Evolutionary conservation across 2,888 invertebrate species (phyloP), one percentile per base, ranked within the genome.

Genomic region (Nomada ferruginata): DNA sequence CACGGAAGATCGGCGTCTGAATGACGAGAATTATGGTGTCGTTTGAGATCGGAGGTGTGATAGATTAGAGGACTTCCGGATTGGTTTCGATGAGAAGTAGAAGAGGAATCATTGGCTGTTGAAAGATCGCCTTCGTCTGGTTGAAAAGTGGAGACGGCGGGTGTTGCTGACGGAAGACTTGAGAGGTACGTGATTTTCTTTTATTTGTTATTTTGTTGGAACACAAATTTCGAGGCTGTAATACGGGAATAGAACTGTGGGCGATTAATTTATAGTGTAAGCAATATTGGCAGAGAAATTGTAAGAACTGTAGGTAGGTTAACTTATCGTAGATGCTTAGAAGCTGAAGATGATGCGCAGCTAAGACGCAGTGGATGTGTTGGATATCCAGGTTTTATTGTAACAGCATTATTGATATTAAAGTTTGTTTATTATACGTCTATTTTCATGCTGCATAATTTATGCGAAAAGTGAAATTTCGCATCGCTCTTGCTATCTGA

Each of bases 161-260:
- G 11, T 47, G 47, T 15, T 47, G 47, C 47, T 47, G 47, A 47
- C 47, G 47, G 47, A 15, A 76, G 82, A 79, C 70, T 88, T 84
- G 82, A 85, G 83, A 88, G 88, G 88, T 88, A 88, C 15, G 84
- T 70, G 36, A 23, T 9, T 26, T 36, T 13, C 29, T 55, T 13
- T 36, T 52, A 2, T 2, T 23, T 42, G 4, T 36, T 13, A 36
- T 15, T 20, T 29, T n/a, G 13, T 5, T 57, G 4, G 15, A 57
- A 57, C 13, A 13, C 2, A 29, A 3, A 26, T 57, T 26, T 57
- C 47, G 15, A 11, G 47, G 15, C 47, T 47, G 13, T 3, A 11
- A 3, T 15, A 47, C 13, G 15, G 13, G 15, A 3, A 3, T 13
- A 47, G 47, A 13, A 11, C 11, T 13, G 15, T 47, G 47, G 47